Base-by-base conservation (phyloP, 2,797 vertebrate genomes). In the Saxicola maurus region DNA sequence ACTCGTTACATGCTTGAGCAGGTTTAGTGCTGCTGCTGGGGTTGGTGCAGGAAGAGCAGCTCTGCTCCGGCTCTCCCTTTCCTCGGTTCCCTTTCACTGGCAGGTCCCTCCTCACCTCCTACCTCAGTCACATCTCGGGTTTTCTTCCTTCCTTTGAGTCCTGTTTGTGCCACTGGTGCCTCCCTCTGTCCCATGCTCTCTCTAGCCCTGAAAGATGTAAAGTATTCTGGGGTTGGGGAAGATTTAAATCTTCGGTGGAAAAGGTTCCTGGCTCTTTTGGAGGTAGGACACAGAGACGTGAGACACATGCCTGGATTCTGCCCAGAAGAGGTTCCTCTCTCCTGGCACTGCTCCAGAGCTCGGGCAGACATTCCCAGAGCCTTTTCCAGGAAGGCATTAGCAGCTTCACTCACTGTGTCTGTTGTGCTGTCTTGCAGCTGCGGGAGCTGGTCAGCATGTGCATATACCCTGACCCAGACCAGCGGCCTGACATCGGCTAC, bases 361-460 rank as follows among this genome's bases (percentile, higher is more conserved):
- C 0, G 0, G 10, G 17, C 69, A 40, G 6, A 1, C 11, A 0
- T 7, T 28, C 20, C 71, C 1, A 0, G 2, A 13, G 46, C 59
- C 64, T 7, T 4, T 42, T 3, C n/a, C 68, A 14, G 68, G 4
- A 1, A 9, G 27, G 3, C 4, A 21, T 12, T 12, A 1, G 1
- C 3, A 1, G 37, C 0, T 11, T 6, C 14, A 1, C 5, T 87
- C 7, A 17, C 2, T 15, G 7, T 55, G 18, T n/a, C 13, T 19
- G 0, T 40, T 31, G 1, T 56, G 37, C 8, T 85, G 53, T 92
- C 31, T 89, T 92, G 33, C 97, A 99, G 99, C 94, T 99, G 73
- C 97, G 98, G 86, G 98, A 98, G 88, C 96, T 99, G 97, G 98
- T 99, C 68, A 97, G 98, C 94, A 98, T 98, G 98, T 99, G 99